A percentile compares a stretch with the other conserved stretches of the same genome.
Conservation (phyloP, 2,797 vertebrate species). For the Gadopsis bispinosus region DNA sequence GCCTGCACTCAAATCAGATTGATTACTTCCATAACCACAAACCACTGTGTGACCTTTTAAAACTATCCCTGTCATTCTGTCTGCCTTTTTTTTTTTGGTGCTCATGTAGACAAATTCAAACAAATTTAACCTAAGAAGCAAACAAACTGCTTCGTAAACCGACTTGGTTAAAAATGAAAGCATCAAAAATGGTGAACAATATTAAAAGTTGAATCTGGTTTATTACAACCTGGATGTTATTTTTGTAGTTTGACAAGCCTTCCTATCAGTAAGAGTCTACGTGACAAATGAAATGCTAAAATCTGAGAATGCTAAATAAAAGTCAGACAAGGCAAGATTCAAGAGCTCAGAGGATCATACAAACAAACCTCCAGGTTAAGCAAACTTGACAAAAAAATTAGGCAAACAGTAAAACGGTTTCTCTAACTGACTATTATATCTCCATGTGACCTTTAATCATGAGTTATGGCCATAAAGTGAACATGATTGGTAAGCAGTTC, state of each 20-base stretch:
- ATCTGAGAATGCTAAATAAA: neutral
- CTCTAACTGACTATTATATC: neutral
- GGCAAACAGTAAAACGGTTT: neutral
- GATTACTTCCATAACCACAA: constrained; percentile 34
- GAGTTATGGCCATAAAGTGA: neutral
- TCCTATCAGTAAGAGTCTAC: neutral
- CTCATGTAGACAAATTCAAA: constrained; percentile 15
- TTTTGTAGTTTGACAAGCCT: neutral
- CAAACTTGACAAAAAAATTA: neutral
- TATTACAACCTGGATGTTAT: neutral
- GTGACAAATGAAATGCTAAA: neutral
- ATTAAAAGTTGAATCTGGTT: neutral
- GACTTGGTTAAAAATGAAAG: neutral
- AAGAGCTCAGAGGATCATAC: neutral
- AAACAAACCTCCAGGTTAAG: neutral
- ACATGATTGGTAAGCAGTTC: neutral
- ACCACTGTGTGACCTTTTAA: constrained; percentile 31
- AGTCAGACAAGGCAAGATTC: neutral
- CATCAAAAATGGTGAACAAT: neutral
- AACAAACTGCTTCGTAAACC: neutral
- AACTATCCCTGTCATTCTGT: constrained; percentile 3
- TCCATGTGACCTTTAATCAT: neutral
- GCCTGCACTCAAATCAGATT: constrained; percentile 15
- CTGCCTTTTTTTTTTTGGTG: neutral
- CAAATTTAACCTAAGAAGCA: neutral